A percentile compares a stretch with the other conserved stretches of the same genome.
These are phyloP conservation scores for Upupa epops DNA, from an alignment of 2,113 vertebrate genomes.

Conservation along the genomic window DNA sequence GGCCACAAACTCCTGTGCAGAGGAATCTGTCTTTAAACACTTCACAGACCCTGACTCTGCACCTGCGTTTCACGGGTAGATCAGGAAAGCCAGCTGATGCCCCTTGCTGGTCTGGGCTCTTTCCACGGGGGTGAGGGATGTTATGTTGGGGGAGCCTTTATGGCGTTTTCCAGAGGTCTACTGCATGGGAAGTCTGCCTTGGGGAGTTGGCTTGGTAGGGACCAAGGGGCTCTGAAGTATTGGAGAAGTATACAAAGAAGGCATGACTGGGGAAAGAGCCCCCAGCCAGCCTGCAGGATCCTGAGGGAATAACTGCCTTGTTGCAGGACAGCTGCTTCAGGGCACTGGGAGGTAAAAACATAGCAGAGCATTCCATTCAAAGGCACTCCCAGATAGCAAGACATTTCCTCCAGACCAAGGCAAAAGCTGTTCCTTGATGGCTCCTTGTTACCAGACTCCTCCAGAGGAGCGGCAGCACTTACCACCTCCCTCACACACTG, in stretches of 20 bases:
- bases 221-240: background rate
- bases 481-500: accelerated
- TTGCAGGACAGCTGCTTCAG: background rate
- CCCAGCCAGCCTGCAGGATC: background rate
- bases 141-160: background rate
- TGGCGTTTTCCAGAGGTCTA: background rate
- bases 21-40: background rate
- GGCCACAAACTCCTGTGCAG: background rate
- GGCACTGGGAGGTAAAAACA: background rate
- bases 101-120: background rate
- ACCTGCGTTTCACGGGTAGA: background rate
- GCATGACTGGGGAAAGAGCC: background rate
- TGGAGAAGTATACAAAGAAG: background rate
- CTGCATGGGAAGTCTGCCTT: background rate
- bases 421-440: background rate
- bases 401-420: background rate
- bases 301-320: background rate
- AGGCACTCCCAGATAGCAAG: background rate
- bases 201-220: background rate
- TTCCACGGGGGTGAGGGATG: background rate
- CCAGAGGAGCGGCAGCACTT: background rate
- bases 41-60: background rate
- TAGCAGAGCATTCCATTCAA: background rate
- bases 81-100: background rate
- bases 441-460: background rate